These are phyloP conservation scores for Chinchilla lanigera DNA, from an alignment of 2,113 vertebrate species.

Conservation along the genomic window DNA sequence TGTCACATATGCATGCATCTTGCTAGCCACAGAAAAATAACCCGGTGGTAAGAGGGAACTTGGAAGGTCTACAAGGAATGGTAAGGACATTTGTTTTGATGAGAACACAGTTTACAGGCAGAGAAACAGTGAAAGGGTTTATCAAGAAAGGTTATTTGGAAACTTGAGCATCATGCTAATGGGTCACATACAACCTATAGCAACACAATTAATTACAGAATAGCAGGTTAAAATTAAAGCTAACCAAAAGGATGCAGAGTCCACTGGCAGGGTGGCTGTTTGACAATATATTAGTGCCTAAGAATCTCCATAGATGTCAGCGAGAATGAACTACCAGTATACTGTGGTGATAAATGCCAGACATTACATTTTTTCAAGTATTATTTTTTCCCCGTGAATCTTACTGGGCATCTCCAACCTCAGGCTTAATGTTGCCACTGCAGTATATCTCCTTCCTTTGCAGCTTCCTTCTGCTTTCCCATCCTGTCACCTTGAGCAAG, in stretches of 20 bases:
- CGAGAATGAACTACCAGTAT: slow-evolving; percentile 71
- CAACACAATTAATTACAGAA: slow-evolving; percentile 69
- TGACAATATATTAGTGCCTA: slow-evolving; percentile 71
- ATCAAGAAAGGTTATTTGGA: slow-evolving; percentile 27
- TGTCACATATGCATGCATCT: fast-evolving
- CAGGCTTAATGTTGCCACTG: slow-evolving; percentile 11
- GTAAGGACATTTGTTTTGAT: slow-evolving; percentile 16
- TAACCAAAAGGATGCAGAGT: background rate
- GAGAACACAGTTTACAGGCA: background rate
- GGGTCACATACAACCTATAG: background rate
- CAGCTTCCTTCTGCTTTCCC: background rate
- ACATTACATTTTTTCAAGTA: slow-evolving; percentile 80
- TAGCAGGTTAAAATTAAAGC: slow-evolving; percentile 54
- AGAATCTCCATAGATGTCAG: slow-evolving; percentile 76
- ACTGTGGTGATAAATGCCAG: slow-evolving; percentile 74
- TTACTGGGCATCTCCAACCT: slow-evolving; percentile 67
- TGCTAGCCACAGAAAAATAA: background rate
- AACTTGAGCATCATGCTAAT: slow-evolving; percentile 56
- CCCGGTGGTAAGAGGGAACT: background rate
- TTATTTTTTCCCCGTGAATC: slow-evolving; percentile 81
- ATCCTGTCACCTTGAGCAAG: slow-evolving; percentile 44
- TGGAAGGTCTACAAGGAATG: background rate
- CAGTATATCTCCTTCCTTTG: slow-evolving; percentile 53
- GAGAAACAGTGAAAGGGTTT: background rate
- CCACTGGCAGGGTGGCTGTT: slow-evolving; percentile 42